Percentiles rank a stretch among this genome's conserved stretches.
Conservation (phyloP, 2,888 invertebrate species). For the Alloscopus bannaensis region DNA sequence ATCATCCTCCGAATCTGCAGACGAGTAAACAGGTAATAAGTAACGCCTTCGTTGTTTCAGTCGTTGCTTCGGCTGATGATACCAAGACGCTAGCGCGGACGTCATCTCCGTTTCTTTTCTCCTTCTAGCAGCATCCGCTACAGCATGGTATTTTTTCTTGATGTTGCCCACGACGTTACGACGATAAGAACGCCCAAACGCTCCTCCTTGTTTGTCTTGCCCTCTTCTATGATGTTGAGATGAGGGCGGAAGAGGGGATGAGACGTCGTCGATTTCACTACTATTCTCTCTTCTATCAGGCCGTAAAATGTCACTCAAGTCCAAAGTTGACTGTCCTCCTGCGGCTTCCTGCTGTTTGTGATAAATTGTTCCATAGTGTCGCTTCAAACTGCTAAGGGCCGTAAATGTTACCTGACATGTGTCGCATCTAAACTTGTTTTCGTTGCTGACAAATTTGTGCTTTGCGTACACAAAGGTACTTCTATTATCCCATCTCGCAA, state of each 20-base stretch:
- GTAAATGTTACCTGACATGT: conserved; percentile 46
- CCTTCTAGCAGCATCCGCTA: conserved; percentile 42
- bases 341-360: conserved; percentile 54
- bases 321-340: conserved; percentile 21
- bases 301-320: conserved; percentile 34
- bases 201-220: not conserved
- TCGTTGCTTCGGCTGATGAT: conserved; percentile 30
- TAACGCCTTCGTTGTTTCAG: conserved; percentile 15
- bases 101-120: conserved; percentile 27
- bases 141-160: conserved; percentile 42
- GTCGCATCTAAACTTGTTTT: conserved; percentile 47
- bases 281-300: conserved; percentile 31
- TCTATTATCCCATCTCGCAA: conserved; percentile 33
- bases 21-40: conserved; percentile 20
- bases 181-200: conserved; percentile 27
- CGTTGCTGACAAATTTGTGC: conserved; percentile 45
- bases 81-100: conserved; percentile 19
- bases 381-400: conserved; percentile 50
- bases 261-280: not conserved
- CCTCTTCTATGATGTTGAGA: conserved; percentile 8
- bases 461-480: conserved; percentile 54
- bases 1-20: conserved; percentile 28
- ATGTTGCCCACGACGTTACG: conserved; percentile 40
- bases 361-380: conserved; percentile 54
- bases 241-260: conserved; percentile 2